Evolutionary conservation across 37 sponge, comb jelly and placozoan genomes (phyloP).

Genomic region (Diacarnus erythraeanus): DNA sequence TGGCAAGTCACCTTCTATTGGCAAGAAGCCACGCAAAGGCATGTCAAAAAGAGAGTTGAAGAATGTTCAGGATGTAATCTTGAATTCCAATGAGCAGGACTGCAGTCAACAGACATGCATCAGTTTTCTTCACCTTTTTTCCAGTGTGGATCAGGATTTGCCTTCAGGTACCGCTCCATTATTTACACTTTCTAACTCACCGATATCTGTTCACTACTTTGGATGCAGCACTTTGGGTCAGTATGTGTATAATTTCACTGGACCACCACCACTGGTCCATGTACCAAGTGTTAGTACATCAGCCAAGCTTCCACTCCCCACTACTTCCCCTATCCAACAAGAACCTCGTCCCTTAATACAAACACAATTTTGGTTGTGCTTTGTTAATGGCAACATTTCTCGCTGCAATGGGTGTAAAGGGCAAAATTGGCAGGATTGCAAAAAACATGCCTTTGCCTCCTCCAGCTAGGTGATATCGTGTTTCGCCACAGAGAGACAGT

Average conservation of each 20-base stretch:
- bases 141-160: neutral
- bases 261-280: neutral
- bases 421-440: neutral
- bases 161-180: neutral
- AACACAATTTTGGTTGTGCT: neutral
- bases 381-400: slow-evolving; percentile 1
- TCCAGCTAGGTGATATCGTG: neutral
- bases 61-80: neutral
- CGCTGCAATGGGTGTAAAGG: slow-evolving; percentile 18
- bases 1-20: neutral
- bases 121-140: neutral
- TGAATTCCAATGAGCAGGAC: neutral
- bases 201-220: neutral
- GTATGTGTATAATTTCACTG: neutral
- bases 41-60: neutral
- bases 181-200: neutral
- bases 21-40: slow-evolving; percentile 6
- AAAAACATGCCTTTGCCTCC: neutral
- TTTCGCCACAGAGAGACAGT: neutral
- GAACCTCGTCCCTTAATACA: neutral
- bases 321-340: neutral
- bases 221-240: neutral
- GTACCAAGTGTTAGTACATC: neutral
- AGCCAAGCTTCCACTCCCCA: neutral
- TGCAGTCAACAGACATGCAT: neutral